Base-by-base conservation (phyloP, 2,113 vertebrate species). In the Bolborhynchus lineola region DNA sequence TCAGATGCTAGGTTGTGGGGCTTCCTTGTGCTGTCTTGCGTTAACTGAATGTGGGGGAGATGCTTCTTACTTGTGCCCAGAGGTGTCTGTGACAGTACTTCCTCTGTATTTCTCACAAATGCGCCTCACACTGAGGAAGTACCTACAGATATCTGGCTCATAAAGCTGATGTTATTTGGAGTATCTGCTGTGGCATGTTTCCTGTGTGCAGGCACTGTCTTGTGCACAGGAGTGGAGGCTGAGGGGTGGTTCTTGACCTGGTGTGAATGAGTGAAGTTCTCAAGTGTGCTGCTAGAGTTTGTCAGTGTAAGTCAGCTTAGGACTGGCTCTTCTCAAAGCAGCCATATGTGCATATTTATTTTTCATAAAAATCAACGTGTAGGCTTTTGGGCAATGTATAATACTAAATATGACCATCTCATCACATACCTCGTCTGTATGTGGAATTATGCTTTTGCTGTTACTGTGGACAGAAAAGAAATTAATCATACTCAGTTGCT, bases 301-400 rank as follows among this genome's bases (percentile, higher is more conserved):
- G 75, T 46, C 46, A 62, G 11, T 31, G 47, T 42, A 53, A 65
- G 60, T 42, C 23, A 50, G 7, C 37, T 67, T 41, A 55, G 8
- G 13, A 81, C 19, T 9, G 4, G 4, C 29, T 77, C 26, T 69
- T 65, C 41, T 87, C 11, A 24, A 79, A 85, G 35, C 21, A 68
- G 33, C 19, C 3, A 0, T 37, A 31, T 0, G 0, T n/a, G 14
- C 9, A 10, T 59, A 39, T 37, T 46, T 75, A 25, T 5, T 71
- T 85, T 85, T 28, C 41, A 28, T 59, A 28, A 17, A 90, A 75
- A 41, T 33, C 11, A 53, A 16, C 1, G 0, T 55, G 23, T 50
- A 50, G 24, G n/a, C 28, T 75, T 89, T 59, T 85, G 24, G 11
- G 21, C 44, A 69, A 21, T 69, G 49, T 15, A 4, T 31, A 31